phyloP scores from a whole-genome alignment of 2,888 invertebrate genomes.

The Drosophila greeni region DNA sequence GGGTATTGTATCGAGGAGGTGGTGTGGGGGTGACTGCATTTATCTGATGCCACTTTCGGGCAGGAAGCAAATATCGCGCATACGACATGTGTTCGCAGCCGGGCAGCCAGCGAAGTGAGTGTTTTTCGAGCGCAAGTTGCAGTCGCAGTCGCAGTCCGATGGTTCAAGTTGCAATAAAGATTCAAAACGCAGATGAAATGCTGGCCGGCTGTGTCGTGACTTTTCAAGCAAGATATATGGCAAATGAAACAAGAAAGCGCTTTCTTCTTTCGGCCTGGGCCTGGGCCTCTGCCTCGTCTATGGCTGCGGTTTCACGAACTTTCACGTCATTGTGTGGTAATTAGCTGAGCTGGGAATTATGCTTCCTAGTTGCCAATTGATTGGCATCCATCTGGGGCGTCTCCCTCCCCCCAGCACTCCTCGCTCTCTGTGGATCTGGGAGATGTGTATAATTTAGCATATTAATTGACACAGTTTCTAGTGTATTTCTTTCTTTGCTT shows the following conservation, averaged over 20 bases:
- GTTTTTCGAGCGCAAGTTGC: conserved; percentile 7
- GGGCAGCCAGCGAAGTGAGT: conserved; percentile 5
- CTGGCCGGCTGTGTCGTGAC: conserved; percentile 40
- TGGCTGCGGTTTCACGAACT: conserved; percentile 62
- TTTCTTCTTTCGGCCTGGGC: conserved; percentile 48
- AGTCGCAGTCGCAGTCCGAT: neutral
- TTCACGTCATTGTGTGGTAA: conserved; percentile 74
- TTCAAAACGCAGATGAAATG: conserved; percentile 48
- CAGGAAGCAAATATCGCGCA: conserved; percentile 51
- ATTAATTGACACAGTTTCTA: conserved; percentile 73
- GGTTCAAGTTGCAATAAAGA: conserved; percentile 52
- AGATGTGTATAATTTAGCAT: conserved; percentile 71
- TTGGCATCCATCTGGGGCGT: conserved; percentile 73
- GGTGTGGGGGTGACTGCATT: conserved; percentile 16
- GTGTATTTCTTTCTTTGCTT: conserved; percentile 29
- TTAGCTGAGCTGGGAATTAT: conserved; percentile 74
- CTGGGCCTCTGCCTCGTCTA: conserved; percentile 24
- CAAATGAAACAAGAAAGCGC: conserved; percentile 55
- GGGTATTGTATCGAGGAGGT: neutral
- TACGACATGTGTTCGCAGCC: conserved; percentile 34
- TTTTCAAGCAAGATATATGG: conserved; percentile 53
- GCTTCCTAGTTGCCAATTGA: conserved; percentile 75
- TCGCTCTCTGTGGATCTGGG: conserved; percentile 44
- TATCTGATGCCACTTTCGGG: conserved; percentile 43
- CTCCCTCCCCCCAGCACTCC: conserved; percentile 14